A percentile compares a stretch with the other conserved stretches of the same genome.
Conservation (phyloP, 2,113 vertebrate genomes). For the Chascanopsetta lugubris region DNA sequence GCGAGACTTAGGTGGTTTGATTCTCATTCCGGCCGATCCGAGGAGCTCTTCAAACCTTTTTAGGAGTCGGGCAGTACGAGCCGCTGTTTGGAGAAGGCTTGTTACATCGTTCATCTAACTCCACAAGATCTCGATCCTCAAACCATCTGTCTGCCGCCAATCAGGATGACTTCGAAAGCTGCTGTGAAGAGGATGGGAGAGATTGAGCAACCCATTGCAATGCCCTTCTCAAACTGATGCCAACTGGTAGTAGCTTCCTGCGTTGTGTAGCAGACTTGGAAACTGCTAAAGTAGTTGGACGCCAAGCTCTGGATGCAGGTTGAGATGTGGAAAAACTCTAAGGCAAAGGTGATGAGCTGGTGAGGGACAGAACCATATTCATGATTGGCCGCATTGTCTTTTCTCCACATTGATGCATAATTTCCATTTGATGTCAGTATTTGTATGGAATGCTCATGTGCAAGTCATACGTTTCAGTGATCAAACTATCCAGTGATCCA, state of each 20-base stretch:
- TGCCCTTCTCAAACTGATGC: neutral
- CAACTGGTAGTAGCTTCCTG: neutral
- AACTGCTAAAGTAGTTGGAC: neutral
- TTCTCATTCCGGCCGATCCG: neutral
- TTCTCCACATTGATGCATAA: neutral
- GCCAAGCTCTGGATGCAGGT: neutral
- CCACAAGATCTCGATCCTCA: neutral
- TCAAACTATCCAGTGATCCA: too few species aligned
- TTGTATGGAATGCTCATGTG: neutral
- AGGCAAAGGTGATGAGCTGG: too few species aligned
- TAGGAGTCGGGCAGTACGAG: neutral
- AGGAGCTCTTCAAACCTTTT: neutral
- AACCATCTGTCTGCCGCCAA: neutral
- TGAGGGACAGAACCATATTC: too few species aligned
- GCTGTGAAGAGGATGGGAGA: neutral
- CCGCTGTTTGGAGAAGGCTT: neutral
- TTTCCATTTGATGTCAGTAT: neutral
- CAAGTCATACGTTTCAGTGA: too few species aligned
- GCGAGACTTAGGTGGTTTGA: neutral
- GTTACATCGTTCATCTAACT: neutral
- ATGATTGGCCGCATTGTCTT: neutral
- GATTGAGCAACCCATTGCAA: too few species aligned
- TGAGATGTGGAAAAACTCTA: neutral
- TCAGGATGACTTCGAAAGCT: neutral
- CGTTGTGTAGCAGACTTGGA: neutral